Base-by-base conservation (phyloP, 2,113 vertebrate genomes). In the Chauna torquata region DNA sequence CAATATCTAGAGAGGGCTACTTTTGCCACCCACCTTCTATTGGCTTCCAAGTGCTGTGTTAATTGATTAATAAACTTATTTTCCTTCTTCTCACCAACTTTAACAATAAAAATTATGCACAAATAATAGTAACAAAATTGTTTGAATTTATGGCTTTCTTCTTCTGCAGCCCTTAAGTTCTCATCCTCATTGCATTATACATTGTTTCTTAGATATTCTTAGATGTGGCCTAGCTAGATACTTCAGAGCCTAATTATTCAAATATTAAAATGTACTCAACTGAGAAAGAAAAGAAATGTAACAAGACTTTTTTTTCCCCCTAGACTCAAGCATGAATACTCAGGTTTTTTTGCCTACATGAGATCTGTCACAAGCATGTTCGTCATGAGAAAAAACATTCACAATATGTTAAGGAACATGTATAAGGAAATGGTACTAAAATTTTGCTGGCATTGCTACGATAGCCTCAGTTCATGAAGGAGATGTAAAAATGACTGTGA, bases 121-220 rank as follows among this genome's bases (percentile, higher is more conserved):
- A 2, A 6, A 65, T 7, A 71, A 32, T 6, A 74, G 32, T 0
- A 47, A 54, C 1, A 57, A 52, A 75, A 49, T 13, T 2, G 7
- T 45, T 72, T 65, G 4, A 78, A 55, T 62, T 80, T 66, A 0
- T 19, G 11, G 11, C 84, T 92, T 80, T 59, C 3, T 38, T 87
- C 20, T 87, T n/a, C 24, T 54, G 24, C 74, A 30, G 2, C 5
- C 4, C 11, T 44, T 3, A 16, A 65, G 1, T n/a, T 66, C 24
- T 80, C 18, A 44, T n/a, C 62, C 24, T 80, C 18, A 44, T 3
- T 65, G 34, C 49, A 68, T 44, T 64, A n/a, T n/a, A 13, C 5
- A 32, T 38, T 45, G 3, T 1, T 78, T 38, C 16, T 84, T 42
- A 28, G 75, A 19, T 27, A 57, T 7, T 7, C 28, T 91, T 78